Conservation (phyloP, 2,113 vertebrate species). For the Brachyhypopomus occidentalis region DNA sequence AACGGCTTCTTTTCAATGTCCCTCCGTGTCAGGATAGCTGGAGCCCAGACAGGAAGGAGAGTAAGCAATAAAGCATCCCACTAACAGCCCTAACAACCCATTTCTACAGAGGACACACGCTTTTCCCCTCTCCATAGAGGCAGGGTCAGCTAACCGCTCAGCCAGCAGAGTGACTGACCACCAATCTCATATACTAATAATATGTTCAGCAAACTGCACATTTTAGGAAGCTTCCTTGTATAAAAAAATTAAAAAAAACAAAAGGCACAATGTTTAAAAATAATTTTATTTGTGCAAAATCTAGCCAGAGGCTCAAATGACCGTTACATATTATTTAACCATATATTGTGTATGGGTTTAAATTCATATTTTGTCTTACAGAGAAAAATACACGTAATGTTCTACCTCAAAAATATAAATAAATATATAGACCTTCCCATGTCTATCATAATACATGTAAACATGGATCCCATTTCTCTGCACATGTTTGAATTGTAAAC, state of each 20-base stretch:
- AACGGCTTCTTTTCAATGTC: conserved; percentile 72
- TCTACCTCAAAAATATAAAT: conserved; percentile 51
- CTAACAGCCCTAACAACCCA: conserved; percentile 56
- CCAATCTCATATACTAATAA: conserved; percentile 37
- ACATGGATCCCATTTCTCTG: conserved; percentile 61
- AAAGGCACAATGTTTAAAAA: conserved; percentile 2
- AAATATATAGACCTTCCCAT: conserved; percentile 66
- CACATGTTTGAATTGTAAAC: conserved; percentile 39
- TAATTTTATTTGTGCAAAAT: conserved; percentile 46
- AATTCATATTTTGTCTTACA: conserved; percentile 36
- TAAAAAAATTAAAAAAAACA: background rate
- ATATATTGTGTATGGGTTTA: conserved; percentile 1
- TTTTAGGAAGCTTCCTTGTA: conserved; percentile 17
- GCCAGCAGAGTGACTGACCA: conserved; percentile 36
- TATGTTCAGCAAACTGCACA: conserved; percentile 27
- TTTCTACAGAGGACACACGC: conserved; percentile 52
- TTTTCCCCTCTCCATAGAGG: conserved; percentile 47
- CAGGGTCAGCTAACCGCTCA: conserved; percentile 54
- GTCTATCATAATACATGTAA: conserved; percentile 64
- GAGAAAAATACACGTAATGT: conserved; percentile 43
- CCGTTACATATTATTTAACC: background rate
- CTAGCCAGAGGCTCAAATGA: conserved; percentile 52
- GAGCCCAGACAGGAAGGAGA: conserved; percentile 60
- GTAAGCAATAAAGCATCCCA: conserved; percentile 76
- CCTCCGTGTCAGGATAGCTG: conserved; percentile 69